Percentiles rank a stretch among this genome's conserved stretches.
Evolutionary conservation across 2,113 vertebrate species (phyloP).

Genomic region (Pituophis catenifer): DNA sequence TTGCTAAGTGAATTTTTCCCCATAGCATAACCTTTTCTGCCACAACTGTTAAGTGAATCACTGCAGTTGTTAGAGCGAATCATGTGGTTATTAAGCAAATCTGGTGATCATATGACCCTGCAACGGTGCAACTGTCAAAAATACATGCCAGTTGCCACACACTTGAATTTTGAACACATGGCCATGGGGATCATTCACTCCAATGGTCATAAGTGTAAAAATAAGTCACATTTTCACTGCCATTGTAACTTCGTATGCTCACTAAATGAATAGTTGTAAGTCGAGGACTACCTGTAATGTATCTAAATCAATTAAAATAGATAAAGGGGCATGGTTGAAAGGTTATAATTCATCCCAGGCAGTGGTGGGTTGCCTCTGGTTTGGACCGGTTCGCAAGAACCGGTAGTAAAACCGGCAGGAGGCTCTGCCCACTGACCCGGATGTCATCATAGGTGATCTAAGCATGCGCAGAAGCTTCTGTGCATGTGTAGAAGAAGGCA

Average conservation of each 20-base stretch:
- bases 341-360: not conserved
- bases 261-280: not conserved
- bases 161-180: not conserved
- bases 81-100: not conserved
- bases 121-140: not conserved
- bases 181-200: too few species aligned
- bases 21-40: too few species aligned
- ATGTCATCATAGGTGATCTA: too few species aligned
- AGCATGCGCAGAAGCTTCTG: too few species aligned
- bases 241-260: not conserved
- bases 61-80: not conserved
- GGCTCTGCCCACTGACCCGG: too few species aligned
- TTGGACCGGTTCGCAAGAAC: too few species aligned
- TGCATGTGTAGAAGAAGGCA: too few species aligned
- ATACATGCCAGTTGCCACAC: not conserved
- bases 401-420: too few species aligned
- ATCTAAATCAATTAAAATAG: not conserved
- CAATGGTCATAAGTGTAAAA: not conserved
- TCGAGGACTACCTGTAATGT: not conserved
- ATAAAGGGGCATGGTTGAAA: not conserved
- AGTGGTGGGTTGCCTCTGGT: too few species aligned
- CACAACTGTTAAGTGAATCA: not conserved
- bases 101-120: not conserved
- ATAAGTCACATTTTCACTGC: not conserved
- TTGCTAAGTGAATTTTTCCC: too few species aligned